phyloP scores from a whole-genome alignment of 2,113 vertebrate genomes.

The Gambusia affinis region DNA sequence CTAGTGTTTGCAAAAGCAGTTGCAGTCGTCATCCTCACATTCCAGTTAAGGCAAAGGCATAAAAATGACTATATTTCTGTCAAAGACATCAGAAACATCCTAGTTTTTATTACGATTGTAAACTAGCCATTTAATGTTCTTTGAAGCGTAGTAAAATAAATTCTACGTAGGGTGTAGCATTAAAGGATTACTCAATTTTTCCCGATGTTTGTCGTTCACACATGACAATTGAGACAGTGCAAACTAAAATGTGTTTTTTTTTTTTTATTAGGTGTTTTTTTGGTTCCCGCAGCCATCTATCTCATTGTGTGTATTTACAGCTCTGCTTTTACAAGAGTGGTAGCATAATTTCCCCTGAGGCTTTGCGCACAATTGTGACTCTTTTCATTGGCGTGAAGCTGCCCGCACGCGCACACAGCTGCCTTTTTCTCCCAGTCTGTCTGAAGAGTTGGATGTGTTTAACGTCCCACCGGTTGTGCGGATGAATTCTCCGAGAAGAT shows the following conservation, averaged over 20 bases:
- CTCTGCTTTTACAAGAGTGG: constrained; percentile 46
- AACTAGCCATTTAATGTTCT: background rate
- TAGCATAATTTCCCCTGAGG: constrained; percentile 56
- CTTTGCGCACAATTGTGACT: background rate
- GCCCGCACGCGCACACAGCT: background rate
- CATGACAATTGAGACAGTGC: background rate
- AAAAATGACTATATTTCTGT: background rate
- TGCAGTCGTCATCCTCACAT: background rate
- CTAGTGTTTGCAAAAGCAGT: too few relatives aligned
- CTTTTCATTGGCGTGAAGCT: constrained; percentile 1
- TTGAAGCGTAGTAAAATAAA: background rate
- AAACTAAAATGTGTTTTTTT: constrained; percentile 52
- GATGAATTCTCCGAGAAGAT: constrained; percentile 28
- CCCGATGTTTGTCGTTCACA: background rate
- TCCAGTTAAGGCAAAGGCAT: background rate
- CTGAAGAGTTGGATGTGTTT: constrained; percentile 31
- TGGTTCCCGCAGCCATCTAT: constrained; percentile 38
- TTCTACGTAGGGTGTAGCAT: background rate
- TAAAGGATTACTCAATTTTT: constrained; percentile 18
- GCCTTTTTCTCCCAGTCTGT: constrained; percentile 3
- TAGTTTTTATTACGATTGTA: background rate
- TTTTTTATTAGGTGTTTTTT: constrained; percentile 45
- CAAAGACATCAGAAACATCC: constrained; percentile 5
- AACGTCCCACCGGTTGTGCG: constrained; percentile 18
- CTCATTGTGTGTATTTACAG: constrained; percentile 40